phyloP scores from a whole-genome alignment of 2,113 vertebrate genomes.

The Pseudopodoces humilis region DNA sequence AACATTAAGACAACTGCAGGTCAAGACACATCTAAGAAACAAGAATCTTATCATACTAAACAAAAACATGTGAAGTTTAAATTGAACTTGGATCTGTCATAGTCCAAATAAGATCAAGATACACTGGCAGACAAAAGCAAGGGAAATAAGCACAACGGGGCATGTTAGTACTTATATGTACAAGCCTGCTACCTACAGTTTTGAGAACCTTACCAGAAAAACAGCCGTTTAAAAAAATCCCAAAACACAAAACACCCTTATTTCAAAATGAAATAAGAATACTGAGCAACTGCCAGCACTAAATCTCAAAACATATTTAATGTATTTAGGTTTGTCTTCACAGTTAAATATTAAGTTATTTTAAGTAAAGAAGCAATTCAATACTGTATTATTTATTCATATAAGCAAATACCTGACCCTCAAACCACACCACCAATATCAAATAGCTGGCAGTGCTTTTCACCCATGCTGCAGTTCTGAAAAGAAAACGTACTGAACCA shows the following conservation, averaged over 20 bases:
- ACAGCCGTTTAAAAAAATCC: neutral
- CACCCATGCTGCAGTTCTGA: neutral
- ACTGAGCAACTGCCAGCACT: neutral
- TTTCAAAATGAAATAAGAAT: neutral
- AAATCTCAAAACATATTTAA: neutral
- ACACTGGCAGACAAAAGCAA: neutral
- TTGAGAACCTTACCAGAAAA: neutral
- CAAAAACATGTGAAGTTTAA: neutral
- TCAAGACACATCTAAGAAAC: neutral
- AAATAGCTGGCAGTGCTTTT: neutral
- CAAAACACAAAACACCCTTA: neutral
- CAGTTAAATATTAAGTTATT: neutral
- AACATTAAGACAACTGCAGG: neutral
- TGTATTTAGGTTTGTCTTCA: neutral
- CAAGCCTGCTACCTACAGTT: neutral
- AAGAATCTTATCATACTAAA: neutral
- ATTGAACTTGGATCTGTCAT: neutral
- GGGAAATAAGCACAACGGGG: neutral
- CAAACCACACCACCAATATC: neutral
- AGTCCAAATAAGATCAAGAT: neutral
- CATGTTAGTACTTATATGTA: rapidly evolving
- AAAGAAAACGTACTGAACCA: neutral
- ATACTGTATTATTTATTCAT: neutral
- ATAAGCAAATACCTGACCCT: neutral
- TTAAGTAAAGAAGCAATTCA: neutral